Evolutionary conservation across 2,797 vertebrate species (phyloP).

Genomic region (Rhinella marina): DNA sequence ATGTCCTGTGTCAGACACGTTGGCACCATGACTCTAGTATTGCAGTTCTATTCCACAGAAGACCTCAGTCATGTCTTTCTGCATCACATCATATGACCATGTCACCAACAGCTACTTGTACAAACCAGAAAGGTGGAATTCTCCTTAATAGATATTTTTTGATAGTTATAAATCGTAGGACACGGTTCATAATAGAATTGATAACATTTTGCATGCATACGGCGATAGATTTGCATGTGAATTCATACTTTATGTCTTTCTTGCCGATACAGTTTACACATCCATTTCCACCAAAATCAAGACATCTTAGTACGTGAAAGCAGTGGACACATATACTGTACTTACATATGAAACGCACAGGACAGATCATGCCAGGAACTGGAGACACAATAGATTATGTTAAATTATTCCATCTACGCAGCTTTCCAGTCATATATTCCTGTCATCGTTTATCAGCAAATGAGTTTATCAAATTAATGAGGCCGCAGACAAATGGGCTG

Average conservation of each 20-base stretch:
- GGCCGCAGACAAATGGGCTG: conserved; percentile 78
- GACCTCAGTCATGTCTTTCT: background rate
- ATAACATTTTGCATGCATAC: background rate
- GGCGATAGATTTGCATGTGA: background rate
- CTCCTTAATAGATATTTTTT: background rate
- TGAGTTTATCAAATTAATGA: conserved; percentile 93
- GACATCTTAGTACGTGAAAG: background rate
- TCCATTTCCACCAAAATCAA: too few species aligned
- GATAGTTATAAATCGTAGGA: background rate
- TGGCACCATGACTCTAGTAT: conserved; percentile 6
- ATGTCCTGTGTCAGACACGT: conserved; percentile 26
- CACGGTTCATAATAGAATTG: background rate
- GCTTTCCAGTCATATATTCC: conserved; percentile 57
- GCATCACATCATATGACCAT: background rate
- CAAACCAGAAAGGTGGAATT: background rate
- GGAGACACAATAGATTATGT: conserved; percentile 26
- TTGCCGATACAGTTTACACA: too few species aligned
- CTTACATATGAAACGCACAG: background rate
- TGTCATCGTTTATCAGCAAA: conserved; percentile 85
- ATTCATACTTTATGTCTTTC: too few species aligned
- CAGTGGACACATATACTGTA: background rate
- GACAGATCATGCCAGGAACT: background rate
- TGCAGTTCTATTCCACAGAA: background rate
- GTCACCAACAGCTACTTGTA: background rate
- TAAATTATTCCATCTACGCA: conserved; percentile 40